phyloP scores from a whole-genome alignment of 2,113 vertebrate genomes.

The Poecile atricapillus region DNA sequence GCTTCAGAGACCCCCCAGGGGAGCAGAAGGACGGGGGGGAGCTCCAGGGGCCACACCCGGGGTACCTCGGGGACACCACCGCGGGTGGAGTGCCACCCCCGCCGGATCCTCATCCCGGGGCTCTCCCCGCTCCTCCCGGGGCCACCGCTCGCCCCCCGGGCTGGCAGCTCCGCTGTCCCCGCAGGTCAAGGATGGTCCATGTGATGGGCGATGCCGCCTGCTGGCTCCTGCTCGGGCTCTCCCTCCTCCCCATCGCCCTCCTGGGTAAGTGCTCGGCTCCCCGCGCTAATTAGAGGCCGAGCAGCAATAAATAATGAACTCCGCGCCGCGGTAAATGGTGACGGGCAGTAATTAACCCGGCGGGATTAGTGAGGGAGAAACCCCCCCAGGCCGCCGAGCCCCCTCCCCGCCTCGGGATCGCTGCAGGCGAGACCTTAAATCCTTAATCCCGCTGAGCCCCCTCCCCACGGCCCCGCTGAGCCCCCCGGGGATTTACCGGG shows the following conservation, averaged over 20 bases:
- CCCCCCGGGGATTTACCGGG: background rate
- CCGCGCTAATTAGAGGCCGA: background rate
- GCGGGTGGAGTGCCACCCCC: too few relatives aligned
- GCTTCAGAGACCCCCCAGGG: too few relatives aligned
- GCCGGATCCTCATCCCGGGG: too few relatives aligned
- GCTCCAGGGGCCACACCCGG: too few relatives aligned
- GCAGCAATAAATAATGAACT: background rate
- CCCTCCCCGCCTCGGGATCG: background rate
- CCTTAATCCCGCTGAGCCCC: background rate
- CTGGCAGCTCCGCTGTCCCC: background rate
- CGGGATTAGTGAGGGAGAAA: background rate
- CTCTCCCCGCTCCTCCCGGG: too few relatives aligned
- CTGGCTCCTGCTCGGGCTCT: slow-evolving; percentile 62
- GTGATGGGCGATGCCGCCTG: slow-evolving; percentile 45
- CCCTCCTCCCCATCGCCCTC: slow-evolving; percentile 50
- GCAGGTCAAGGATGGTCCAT: slow-evolving; percentile 71
- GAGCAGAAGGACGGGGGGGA: too few relatives aligned
- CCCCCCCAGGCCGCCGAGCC: rapidly evolving
- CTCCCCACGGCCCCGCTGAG: background rate
- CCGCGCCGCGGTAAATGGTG: rapidly evolving
- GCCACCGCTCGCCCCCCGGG: too few relatives aligned
- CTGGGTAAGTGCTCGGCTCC: slow-evolving; percentile 62
- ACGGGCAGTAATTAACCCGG: background rate
- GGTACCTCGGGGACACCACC: too few relatives aligned
- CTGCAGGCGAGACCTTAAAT: background rate